Percentiles rank a stretch among this genome's conserved stretches.
These are phyloP conservation scores for Cristatella mucedo DNA, from an alignment of 2,888 invertebrate species.

Conservation along the genomic window DNA sequence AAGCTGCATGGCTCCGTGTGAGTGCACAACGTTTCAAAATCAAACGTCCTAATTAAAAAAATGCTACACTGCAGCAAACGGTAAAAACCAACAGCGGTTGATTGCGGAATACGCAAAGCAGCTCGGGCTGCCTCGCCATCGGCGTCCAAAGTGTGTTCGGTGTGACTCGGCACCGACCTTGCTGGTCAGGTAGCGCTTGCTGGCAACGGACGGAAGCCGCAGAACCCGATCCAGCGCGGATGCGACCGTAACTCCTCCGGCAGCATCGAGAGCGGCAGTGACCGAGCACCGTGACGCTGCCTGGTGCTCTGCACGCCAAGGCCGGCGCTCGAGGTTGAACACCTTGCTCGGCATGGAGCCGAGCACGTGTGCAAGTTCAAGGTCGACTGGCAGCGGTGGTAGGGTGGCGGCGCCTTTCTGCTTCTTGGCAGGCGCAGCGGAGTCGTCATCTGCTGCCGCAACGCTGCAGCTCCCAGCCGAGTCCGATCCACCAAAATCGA, in stretches of 20 bases:
- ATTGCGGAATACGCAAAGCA: too few species aligned
- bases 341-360: conserved; percentile 70
- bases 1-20: too few species aligned
- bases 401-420: conserved; percentile 10
- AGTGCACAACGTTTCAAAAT: too few species aligned
- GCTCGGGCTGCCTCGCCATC: too few species aligned
- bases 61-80: too few species aligned
- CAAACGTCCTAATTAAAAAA: too few species aligned
- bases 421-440: conserved; percentile 16
- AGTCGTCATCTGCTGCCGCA: conserved; percentile 13
- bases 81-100: too few species aligned
- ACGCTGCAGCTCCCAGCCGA: conserved; percentile 15
- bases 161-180: too few species aligned
- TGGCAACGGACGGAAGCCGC: conserved; percentile 68
- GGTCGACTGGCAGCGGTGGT: conserved; percentile 53
- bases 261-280: conserved; percentile 42
- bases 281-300: conserved; percentile 41
- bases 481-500: conserved; percentile 16
- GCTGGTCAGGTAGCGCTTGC: conserved; percentile 84
- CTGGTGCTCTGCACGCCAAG: background rate
- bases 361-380: conserved; percentile 71
- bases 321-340: background rate
- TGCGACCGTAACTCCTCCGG: conserved; percentile 47
- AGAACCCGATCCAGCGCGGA: conserved; percentile 62
- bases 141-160: too few species aligned